These are phyloP conservation scores for Apodemus sylvaticus DNA, from an alignment of 2,113 vertebrate genomes.

Conservation along the genomic window DNA sequence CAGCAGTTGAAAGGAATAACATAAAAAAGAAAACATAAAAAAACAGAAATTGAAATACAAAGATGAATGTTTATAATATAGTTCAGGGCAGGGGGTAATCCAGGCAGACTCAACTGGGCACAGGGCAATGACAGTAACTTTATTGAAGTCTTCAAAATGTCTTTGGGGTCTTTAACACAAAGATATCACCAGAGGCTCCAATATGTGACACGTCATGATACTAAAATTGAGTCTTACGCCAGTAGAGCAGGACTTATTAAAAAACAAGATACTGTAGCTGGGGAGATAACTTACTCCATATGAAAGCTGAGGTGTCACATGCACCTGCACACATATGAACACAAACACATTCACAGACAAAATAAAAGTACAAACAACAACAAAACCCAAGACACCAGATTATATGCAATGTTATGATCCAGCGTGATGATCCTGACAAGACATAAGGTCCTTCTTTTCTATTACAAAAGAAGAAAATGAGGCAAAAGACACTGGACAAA, in stretches of 20 bases:
- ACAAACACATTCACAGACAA: not conserved
- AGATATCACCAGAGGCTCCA: conserved; percentile 60
- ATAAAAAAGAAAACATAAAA: conserved; percentile 17
- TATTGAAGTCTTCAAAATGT: conserved; percentile 77
- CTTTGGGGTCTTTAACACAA: conserved; percentile 68
- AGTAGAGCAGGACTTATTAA: conserved; percentile 67
- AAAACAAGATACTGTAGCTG: conserved; percentile 13
- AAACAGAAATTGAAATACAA: conserved; percentile 71
- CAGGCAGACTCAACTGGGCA: conserved; percentile 49
- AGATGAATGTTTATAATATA: conserved; percentile 78
- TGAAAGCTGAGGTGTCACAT: not conserved
- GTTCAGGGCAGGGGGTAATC: conserved; percentile 68
- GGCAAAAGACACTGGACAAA: not conserved
- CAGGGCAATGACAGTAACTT: conserved; percentile 63
- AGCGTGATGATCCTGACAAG: conserved; percentile 51
- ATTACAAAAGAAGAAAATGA: not conserved
- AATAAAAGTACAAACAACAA: not conserved
- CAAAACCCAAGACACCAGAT: not conserved
- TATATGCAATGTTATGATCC: not conserved
- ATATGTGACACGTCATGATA: conserved; percentile 43
- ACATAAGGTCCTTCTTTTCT: not conserved
- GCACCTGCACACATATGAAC: not conserved
- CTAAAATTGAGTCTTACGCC: conserved; percentile 32
- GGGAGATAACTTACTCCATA: not conserved
- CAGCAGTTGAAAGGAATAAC: conserved; percentile 67